These are phyloP conservation scores for Pica pica DNA, from an alignment of 2,113 vertebrate species.

Conservation along the genomic window DNA sequence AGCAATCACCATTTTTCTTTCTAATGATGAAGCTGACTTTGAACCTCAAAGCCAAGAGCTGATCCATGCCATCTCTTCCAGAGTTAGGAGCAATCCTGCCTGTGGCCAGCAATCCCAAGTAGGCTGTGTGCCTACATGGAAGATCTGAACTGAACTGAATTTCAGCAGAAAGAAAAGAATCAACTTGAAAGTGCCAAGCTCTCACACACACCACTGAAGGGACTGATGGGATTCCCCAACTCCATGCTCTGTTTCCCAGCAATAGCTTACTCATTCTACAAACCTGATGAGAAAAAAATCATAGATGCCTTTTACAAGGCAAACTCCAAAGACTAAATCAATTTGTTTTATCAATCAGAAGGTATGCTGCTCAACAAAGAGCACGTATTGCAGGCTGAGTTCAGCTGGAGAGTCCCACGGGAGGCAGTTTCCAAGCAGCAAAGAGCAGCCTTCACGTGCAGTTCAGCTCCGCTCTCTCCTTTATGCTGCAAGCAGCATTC, in stretches of 20 bases:
- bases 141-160: background rate
- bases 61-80: background rate
- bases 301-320: background rate
- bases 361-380: background rate
- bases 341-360: background rate
- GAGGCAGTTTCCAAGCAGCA: background rate
- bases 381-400: background rate
- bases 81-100: background rate
- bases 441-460: background rate
- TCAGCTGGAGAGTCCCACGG: background rate
- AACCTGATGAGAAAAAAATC: background rate
- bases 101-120: background rate
- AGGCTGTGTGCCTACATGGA: background rate
- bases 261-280: background rate
- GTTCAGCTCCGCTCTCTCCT: fast-evolving
- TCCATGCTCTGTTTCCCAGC: background rate
- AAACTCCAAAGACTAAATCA: background rate
- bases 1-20: background rate
- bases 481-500: background rate
- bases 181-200: background rate
- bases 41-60: background rate
- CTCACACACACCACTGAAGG: background rate
- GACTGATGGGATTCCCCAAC: background rate
- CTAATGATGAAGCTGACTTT: background rate
- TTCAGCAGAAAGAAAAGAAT: background rate